Conservation (phyloP, 2,888 invertebrate species). For the Caenorhabditis becei region DNA sequence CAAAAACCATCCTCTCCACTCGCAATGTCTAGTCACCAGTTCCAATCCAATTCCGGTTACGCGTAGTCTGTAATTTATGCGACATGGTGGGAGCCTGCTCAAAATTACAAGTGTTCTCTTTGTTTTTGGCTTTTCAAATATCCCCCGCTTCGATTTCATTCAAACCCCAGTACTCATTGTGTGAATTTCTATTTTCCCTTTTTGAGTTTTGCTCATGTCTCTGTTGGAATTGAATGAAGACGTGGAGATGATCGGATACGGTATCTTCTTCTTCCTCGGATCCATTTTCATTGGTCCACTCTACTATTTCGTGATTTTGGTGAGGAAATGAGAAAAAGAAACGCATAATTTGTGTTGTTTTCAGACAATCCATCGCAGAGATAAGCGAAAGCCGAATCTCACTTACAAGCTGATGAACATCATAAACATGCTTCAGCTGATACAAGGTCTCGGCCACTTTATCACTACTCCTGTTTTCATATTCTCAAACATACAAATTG, state of each 20-base stretch:
- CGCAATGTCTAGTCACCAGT: neutral
- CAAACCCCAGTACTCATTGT: neutral
- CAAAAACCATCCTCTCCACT: too few species aligned
- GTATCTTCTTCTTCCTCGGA: neutral
- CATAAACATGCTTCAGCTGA: constrained; percentile 39
- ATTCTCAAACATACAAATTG: constrained; percentile 30
- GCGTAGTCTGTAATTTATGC: neutral
- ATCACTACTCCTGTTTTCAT: constrained; percentile 37
- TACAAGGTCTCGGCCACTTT: constrained; percentile 50
- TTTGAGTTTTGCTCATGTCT: neutral
- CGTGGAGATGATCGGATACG: constrained; percentile 7
- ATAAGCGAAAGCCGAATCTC: constrained; percentile 14
- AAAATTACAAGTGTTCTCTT: constrained; percentile 5
- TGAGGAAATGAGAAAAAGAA: neutral
- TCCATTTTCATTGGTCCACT: constrained; percentile 11
- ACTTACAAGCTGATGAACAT: constrained; percentile 53
- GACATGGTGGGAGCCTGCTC: neutral
- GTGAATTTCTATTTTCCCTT: neutral
- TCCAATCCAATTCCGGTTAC: neutral
- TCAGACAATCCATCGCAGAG: constrained; percentile 21
- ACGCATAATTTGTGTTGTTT: neutral
- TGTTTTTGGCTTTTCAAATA: neutral
- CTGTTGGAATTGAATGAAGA: constrained; percentile 18
- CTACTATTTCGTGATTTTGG: constrained; percentile 9
- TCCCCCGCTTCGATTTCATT: neutral